A percentile compares a stretch with the other conserved stretches of the same genome.
These are phyloP conservation scores for Ambastaia sidthimunki DNA, from an alignment of 2,797 vertebrate species.

Conservation along the genomic window DNA sequence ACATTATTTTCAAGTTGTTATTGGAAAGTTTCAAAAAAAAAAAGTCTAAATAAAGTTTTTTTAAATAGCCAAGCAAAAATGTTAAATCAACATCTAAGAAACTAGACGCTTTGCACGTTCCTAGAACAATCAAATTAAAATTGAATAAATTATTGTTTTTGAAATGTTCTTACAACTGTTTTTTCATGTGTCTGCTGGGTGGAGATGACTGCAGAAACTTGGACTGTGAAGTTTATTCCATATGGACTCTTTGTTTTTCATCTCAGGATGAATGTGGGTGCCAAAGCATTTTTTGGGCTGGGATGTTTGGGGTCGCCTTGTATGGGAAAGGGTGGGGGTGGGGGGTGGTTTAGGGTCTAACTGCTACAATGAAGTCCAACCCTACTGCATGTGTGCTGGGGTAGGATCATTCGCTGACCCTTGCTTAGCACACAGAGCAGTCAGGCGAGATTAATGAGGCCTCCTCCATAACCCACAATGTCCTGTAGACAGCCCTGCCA, in stretches of 20 bases:
- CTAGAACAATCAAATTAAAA: too few relatives aligned
- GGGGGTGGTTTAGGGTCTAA: slow-evolving; percentile 32
- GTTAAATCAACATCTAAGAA: too few relatives aligned
- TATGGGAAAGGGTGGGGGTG: slow-evolving; percentile 47
- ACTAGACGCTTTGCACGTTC: too few relatives aligned
- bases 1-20: too few relatives aligned
- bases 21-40: too few relatives aligned
- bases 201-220: slow-evolving; percentile 54
- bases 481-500: slow-evolving; percentile 54
- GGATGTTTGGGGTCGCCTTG: slow-evolving; percentile 46
- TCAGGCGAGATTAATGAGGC: slow-evolving; percentile 71
- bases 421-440: slow-evolving; percentile 53
- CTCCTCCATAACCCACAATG: slow-evolving; percentile 59
- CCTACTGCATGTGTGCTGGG: slow-evolving; percentile 53
- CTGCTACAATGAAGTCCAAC: slow-evolving; percentile 41
- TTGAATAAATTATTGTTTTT: too few relatives aligned
- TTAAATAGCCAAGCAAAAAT: too few relatives aligned
- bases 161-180: too few relatives aligned
- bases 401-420: slow-evolving; percentile 55
- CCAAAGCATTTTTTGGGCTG: slow-evolving; percentile 56
- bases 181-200: slow-evolving; percentile 41
- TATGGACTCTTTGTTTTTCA: slow-evolving; percentile 53
- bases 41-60: too few relatives aligned
- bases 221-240: slow-evolving; percentile 54
- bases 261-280: slow-evolving; percentile 46